Conservation (phyloP, 1,140 invertebrate species). For the Apis cerana region DNA sequence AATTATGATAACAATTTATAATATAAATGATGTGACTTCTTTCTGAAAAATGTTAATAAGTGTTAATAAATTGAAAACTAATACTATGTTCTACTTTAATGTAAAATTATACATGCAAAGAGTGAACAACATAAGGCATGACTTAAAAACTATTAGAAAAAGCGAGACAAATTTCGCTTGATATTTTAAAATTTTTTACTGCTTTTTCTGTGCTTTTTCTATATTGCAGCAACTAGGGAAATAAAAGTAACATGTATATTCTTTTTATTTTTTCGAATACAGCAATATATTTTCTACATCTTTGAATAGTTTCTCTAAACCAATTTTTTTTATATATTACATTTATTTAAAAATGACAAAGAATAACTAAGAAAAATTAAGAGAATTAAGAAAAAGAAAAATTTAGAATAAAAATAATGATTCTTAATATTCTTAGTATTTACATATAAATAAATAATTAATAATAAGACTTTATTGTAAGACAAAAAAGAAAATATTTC, state of each 20-base stretch:
- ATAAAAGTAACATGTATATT: background rate
- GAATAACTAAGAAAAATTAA: background rate
- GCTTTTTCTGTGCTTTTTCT: background rate
- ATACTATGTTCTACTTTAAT: too few species aligned
- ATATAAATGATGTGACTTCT: too few species aligned
- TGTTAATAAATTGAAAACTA: too few species aligned
- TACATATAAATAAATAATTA: too few species aligned
- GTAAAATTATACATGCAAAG: background rate
- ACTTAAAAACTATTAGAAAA: background rate
- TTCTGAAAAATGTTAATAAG: too few species aligned
- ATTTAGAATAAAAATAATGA: too few species aligned
- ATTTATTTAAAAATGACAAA: background rate
- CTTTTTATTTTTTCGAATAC: background rate
- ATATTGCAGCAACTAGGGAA: background rate
- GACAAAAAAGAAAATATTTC: too few species aligned
- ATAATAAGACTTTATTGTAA: too few species aligned
- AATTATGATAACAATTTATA: too few species aligned
- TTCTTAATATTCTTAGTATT: too few species aligned
- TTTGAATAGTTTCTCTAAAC: background rate
- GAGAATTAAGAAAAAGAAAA: too few species aligned
- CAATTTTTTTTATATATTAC: background rate
- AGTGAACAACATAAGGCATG: background rate
- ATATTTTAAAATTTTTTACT: background rate
- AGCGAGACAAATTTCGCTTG: background rate
- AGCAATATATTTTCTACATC: background rate